Conservation (phyloP, 2,113 vertebrate species). For the Harpagus bidentatus region DNA sequence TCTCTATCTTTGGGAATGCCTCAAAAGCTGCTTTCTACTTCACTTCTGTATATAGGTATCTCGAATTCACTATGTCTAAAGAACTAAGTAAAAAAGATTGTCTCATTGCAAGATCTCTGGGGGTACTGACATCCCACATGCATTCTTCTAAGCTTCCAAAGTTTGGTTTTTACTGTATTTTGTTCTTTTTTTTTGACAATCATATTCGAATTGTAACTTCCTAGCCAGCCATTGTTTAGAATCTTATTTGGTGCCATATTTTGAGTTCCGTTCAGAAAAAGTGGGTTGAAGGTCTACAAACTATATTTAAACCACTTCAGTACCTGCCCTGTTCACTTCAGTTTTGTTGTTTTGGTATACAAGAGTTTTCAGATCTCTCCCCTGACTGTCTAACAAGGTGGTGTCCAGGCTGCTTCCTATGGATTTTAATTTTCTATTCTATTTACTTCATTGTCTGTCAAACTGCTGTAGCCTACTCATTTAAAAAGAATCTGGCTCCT, state of each 20-base stretch:
- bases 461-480: neutral
- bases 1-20: neutral
- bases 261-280: neutral
- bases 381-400: neutral
- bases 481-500: neutral
- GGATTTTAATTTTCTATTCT: neutral
- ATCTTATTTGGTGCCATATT: neutral
- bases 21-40: neutral
- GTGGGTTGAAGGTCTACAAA: neutral
- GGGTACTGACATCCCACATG: neutral
- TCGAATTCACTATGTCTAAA: neutral
- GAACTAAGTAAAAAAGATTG: neutral
- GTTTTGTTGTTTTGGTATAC: neutral
- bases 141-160: neutral
- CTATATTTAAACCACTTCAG: neutral
- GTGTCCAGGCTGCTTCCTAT: neutral
- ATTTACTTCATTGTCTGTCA: neutral
- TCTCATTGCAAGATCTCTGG: neutral
- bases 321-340: neutral
- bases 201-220: neutral
- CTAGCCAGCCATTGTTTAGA: neutral
- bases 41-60: neutral
- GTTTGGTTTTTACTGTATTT: neutral
- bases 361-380: neutral
- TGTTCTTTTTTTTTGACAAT: neutral